Conservation (phyloP, 92 coral and sea anemone species). For the Phenganax stokvisi region DNA sequence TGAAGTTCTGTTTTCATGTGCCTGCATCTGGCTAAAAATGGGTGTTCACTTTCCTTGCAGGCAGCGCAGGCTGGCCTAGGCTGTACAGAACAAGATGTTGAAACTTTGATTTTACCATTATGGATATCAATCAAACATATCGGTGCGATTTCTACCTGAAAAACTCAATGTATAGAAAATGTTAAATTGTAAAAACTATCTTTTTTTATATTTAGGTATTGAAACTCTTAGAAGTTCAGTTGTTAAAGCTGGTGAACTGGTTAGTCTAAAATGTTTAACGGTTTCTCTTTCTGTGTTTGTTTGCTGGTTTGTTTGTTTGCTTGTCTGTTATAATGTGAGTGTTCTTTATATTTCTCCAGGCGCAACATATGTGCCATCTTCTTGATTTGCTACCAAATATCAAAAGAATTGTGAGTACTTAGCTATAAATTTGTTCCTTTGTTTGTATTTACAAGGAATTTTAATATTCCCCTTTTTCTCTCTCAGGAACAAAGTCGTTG, state of each 20-base stretch:
- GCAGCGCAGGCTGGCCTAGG: slow-evolving; percentile 91
- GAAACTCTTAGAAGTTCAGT: slow-evolving; percentile 71
- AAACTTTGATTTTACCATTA: slow-evolving; percentile 74
- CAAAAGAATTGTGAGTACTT: slow-evolving; percentile 75
- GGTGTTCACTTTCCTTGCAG: slow-evolving; percentile 33
- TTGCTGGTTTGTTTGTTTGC: not conserved
- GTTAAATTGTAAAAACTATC: not conserved
- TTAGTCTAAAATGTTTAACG: slow-evolving; percentile 29
- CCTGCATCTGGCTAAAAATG: not conserved
- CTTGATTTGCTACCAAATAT: slow-evolving; percentile 72
- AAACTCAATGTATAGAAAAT: not conserved
- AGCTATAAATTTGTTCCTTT: not conserved
- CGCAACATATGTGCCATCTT: slow-evolving; percentile 82
- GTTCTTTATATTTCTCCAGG: slow-evolving; percentile 33
- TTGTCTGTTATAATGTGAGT: not conserved
- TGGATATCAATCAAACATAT: slow-evolving; percentile 86
- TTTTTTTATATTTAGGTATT: slow-evolving; percentile 50
- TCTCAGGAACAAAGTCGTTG: slow-evolving; percentile 86
- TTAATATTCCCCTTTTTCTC: not conserved
- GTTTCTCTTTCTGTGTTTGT: not conserved
- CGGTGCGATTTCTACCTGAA: slow-evolving; percentile 47
- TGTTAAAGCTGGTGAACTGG: slow-evolving; percentile 74
- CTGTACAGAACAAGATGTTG: slow-evolving; percentile 60
- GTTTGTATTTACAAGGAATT: not conserved
- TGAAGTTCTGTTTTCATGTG: not conserved